A percentile compares a stretch with the other conserved stretches of the same genome.
phyloP scores from a whole-genome alignment of 2,888 invertebrate species.

The Cinara cedri region DNA sequence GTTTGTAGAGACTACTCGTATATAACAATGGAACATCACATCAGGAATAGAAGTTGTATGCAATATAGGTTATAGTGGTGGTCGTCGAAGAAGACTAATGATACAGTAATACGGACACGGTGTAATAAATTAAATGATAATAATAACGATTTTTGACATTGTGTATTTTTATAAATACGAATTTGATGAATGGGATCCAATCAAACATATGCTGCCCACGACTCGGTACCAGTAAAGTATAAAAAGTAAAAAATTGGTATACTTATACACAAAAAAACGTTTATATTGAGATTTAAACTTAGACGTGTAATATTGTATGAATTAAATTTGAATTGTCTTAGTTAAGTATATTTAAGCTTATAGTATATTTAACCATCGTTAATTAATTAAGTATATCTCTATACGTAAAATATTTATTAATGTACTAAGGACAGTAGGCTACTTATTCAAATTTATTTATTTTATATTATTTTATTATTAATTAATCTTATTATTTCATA shows the following conservation, averaged over 20 bases:
- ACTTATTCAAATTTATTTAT: no score
- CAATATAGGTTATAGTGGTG: background rate
- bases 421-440: no score
- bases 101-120: conserved; percentile 8
- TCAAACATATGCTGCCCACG: conserved; percentile 32
- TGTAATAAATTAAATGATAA: conserved; percentile 31
- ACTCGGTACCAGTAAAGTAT: conserved; percentile 7
- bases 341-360: no score
- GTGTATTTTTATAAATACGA: background rate
- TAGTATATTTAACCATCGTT: no score
- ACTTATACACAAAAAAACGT: background rate
- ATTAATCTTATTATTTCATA: no score
- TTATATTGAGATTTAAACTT: background rate
- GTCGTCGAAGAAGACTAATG: conserved; percentile 32
- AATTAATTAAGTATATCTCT: no score
- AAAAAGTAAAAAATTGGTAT: background rate
- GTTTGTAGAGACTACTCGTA: background rate
- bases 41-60: background rate
- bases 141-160: conserved; percentile 42
- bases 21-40: conserved; percentile 8
- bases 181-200: conserved; percentile 43
- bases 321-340: background rate
- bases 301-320: background rate
- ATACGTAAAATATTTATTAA: no score
- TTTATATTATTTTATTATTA: no score